phyloP scores from a whole-genome alignment of 1,140 invertebrate genomes.

The Drosophila melanogaster region DNA sequence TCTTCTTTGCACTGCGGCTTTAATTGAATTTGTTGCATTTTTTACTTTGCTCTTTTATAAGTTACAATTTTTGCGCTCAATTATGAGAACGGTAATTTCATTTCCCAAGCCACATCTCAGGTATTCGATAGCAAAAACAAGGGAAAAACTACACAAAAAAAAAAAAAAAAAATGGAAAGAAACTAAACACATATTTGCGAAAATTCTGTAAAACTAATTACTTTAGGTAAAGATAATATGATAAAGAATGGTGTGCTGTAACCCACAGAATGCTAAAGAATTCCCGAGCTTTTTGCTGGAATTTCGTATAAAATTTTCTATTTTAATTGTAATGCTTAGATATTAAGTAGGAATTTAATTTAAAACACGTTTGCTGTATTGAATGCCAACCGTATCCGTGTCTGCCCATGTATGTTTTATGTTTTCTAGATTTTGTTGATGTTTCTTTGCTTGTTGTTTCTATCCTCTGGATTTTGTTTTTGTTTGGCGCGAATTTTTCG shows the following conservation, averaged over 20 bases:
- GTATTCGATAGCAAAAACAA: not conserved
- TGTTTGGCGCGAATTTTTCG: conserved; percentile 53
- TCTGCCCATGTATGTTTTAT: conserved; percentile 41
- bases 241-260: too few species aligned
- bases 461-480: conserved; percentile 46
- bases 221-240: not conserved
- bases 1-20: conserved; percentile 33
- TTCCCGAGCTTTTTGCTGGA: too few species aligned
- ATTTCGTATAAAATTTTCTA: not conserved
- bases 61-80: conserved; percentile 71
- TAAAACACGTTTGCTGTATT: not conserved
- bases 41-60: conserved; percentile 45
- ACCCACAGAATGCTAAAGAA: too few species aligned
- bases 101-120: conserved; percentile 33
- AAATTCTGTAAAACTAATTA: too few species aligned
- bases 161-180: not conserved
- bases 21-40: conserved; percentile 41
- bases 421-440: conserved; percentile 42
- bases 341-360: not conserved
- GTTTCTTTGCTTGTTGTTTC: conserved; percentile 27
- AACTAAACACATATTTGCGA: too few species aligned
- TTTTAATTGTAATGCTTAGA: not conserved
- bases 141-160: not conserved
- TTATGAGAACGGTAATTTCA: conserved; percentile 66
- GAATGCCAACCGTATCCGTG: not conserved